Evolutionary conservation across 2,113 vertebrate genomes (phyloP).

Genomic region (Centropus unirufus): DNA sequence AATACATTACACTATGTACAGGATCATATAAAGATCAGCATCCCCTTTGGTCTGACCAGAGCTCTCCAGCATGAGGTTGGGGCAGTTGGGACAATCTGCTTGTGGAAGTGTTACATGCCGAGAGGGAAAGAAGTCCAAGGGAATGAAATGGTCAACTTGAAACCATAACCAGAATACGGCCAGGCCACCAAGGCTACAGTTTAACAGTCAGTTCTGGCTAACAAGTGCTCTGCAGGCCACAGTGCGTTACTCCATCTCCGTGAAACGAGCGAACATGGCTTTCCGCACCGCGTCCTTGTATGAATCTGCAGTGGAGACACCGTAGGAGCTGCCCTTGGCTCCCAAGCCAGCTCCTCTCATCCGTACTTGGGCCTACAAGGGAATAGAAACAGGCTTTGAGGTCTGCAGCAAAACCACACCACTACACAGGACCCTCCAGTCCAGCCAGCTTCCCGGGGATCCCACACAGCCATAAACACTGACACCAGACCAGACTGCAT

Average conservation of each 20-base stretch:
- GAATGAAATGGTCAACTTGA: conserved; percentile 66
- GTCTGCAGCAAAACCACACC: fast-evolving
- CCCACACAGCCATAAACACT: fast-evolving
- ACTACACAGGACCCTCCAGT: fast-evolving
- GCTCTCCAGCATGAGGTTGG: conserved; percentile 56
- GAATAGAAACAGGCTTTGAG: background rate
- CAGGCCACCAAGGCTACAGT: conserved; percentile 46
- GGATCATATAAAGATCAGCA: conserved; percentile 41
- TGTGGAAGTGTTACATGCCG: conserved; percentile 40
- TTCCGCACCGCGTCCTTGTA: conserved; percentile 98
- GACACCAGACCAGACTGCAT: fast-evolving
- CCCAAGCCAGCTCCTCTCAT: conserved; percentile 95
- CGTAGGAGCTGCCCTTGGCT: conserved; percentile 93
- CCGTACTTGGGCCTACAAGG: conserved; percentile 89
- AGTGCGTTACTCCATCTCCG: conserved; percentile 88
- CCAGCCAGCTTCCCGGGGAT: background rate
- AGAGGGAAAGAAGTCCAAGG: conserved; percentile 41
- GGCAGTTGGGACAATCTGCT: conserved; percentile 20
- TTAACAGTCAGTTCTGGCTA: conserved; percentile 62
- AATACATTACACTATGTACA: conserved; percentile 79
- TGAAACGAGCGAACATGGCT: conserved; percentile 99
- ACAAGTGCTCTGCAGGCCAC: background rate
- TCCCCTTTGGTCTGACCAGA: conserved; percentile 49
- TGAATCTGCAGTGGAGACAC: conserved; percentile 89
- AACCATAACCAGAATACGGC: conserved; percentile 54